Evolutionary conservation across 2,888 invertebrate genomes (phyloP).

Genomic region (Melipona bicolor): DNA sequence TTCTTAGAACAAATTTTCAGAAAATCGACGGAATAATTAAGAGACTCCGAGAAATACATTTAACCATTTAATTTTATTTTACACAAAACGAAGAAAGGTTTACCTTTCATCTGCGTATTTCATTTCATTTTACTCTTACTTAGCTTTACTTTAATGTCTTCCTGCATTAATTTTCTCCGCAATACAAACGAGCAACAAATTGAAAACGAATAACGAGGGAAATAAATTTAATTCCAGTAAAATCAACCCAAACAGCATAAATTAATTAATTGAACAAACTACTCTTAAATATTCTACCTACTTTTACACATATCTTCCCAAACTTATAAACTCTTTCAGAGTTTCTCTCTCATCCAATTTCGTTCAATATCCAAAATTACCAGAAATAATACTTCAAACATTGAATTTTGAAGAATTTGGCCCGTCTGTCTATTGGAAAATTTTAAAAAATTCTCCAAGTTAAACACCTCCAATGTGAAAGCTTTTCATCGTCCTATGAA

Average conservation of each 20-base stretch:
- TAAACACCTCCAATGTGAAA: not conserved
- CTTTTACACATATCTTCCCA: not conserved
- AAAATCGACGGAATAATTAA: slow-evolving; percentile 25
- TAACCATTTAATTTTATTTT: not conserved
- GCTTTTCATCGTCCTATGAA: not conserved
- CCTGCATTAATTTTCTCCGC: not conserved
- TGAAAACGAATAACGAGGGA: not conserved
- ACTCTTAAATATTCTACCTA: not conserved
- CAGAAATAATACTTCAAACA: not conserved
- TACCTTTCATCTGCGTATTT: not conserved
- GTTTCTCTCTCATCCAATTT: not conserved
- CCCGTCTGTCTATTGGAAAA: not conserved
- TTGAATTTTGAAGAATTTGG: not conserved
- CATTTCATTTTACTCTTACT: not conserved
- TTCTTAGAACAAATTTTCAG: slow-evolving; percentile 28
- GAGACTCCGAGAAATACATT: not conserved
- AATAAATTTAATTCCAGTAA: not conserved
- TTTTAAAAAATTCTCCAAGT: not conserved
- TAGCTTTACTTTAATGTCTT: not conserved
- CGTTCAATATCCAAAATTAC: not conserved
- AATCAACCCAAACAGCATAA: not conserved
- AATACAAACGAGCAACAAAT: not conserved
- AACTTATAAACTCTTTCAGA: not conserved
- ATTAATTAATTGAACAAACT: not conserved
- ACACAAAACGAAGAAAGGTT: not conserved